Conservation (phyloP, 1,140 invertebrate genomes). For the Drosophila kikkawai region DNA sequence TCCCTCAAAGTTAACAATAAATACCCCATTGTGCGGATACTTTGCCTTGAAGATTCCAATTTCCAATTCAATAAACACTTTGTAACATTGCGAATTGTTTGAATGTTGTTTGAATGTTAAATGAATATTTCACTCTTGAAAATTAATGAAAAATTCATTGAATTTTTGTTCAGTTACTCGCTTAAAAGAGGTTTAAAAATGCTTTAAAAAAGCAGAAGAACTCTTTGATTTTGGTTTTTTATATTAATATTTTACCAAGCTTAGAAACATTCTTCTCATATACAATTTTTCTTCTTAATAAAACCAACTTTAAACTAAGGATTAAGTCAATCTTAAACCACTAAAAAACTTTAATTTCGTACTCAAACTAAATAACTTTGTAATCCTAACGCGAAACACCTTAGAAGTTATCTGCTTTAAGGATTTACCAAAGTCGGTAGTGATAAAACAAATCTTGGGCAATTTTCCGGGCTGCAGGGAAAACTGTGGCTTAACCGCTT, state of each 20-base stretch:
- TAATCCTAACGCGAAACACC: neutral
- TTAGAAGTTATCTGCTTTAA: neutral
- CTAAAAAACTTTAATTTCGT: neutral
- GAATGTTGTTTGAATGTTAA: neutral
- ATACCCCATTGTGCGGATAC: constrained; percentile 14
- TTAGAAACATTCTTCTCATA: too few species aligned
- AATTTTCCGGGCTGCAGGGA: constrained; percentile 26
- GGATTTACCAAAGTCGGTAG: constrained; percentile 1
- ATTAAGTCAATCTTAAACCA: neutral
- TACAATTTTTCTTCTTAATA: too few species aligned
- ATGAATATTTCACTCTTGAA: neutral
- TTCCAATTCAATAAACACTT: constrained; percentile 35
- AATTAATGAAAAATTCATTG: constrained; percentile 18
- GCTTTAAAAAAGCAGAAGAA: neutral
- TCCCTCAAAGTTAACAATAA: constrained; percentile 26
- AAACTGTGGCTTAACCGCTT: constrained; percentile 27
- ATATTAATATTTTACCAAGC: neutral
- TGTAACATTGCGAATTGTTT: constrained; percentile 8
- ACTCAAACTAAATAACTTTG: neutral
- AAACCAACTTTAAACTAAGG: neutral
- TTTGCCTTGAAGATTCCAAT: constrained; percentile 10
- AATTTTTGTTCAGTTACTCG: neutral
- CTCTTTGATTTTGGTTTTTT: neutral
- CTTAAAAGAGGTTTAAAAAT: neutral
- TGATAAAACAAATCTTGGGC: constrained; percentile 25